Evolutionary conservation across 2,888 invertebrate species (phyloP).

Genomic region (Callinectes sapidus): DNA sequence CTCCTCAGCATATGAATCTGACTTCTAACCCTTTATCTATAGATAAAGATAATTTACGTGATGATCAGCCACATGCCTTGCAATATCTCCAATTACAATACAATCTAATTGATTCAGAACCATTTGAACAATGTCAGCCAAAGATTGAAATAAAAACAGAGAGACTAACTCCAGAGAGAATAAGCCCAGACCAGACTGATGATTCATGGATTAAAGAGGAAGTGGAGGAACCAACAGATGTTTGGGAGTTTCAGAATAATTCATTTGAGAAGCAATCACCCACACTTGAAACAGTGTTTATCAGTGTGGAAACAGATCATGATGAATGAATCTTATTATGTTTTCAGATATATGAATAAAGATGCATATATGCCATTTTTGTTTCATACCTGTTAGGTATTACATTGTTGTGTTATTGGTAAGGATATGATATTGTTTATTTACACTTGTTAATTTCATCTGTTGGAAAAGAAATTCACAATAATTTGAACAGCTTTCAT

Average conservation of each 20-base stretch:
- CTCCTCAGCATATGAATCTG: background rate
- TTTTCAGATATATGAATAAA: background rate
- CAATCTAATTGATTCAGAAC: background rate
- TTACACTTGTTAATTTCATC: too few species aligned
- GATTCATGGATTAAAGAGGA: background rate
- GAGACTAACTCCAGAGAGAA: background rate
- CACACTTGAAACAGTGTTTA: slow-evolving; percentile 2
- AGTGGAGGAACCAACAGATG: background rate
- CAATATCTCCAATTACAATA: background rate
- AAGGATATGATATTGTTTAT: too few species aligned
- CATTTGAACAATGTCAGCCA: background rate
- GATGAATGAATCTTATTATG: background rate
- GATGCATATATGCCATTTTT: background rate
- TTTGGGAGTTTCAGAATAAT: background rate
- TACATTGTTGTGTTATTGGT: too few species aligned
- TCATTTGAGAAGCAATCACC: background rate
- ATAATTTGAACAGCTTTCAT: too few species aligned
- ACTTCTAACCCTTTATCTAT: background rate
- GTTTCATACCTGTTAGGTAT: background rate
- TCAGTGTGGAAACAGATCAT: background rate
- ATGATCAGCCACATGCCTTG: background rate
- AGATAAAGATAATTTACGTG: background rate
- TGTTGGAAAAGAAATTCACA: too few species aligned
- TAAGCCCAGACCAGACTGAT: background rate
- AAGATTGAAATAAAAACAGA: background rate